A percentile compares a stretch with the other conserved stretches of the same genome.
These are phyloP conservation scores for Pteropus rufus DNA, from an alignment of 2,797 vertebrate genomes.

Conservation along the genomic window DNA sequence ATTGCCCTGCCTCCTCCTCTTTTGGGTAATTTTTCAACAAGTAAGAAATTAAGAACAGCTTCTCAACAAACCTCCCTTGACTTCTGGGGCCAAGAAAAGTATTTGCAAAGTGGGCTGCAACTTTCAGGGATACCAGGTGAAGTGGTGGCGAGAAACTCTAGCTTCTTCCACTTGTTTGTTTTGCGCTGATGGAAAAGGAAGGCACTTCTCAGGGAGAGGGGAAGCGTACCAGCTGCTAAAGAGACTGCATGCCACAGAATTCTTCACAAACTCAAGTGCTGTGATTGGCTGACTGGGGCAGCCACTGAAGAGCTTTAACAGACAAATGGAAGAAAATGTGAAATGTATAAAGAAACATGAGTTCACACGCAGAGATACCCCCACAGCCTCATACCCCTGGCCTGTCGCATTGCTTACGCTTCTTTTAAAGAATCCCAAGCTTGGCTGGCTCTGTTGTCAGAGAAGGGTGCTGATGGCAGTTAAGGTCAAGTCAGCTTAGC, in stretches of 20 bases:
- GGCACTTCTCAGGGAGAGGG: neutral
- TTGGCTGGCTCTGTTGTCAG: neutral
- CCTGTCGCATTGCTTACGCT: fast-evolving
- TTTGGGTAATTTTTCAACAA: conserved; percentile 36
- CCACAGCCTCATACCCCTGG: neutral
- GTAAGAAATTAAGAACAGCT: conserved; percentile 22
- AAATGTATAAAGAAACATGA: neutral
- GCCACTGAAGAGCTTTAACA: neutral
- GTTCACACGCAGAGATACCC: neutral
- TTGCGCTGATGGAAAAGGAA: neutral
- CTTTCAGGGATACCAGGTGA: conserved; percentile 2
- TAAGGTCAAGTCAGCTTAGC: neutral
- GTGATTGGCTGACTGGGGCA: neutral
- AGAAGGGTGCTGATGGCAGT: neutral
- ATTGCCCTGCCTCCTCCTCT: neutral
- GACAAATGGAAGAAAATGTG: neutral
- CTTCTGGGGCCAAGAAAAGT: conserved; percentile 8
- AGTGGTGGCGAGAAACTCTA: neutral
- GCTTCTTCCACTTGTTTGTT: neutral
- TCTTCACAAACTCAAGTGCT: neutral
- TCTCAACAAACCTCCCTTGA: conserved; percentile 15
- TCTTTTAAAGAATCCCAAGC: neutral
- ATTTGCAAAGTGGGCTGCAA: neutral
- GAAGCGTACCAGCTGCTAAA: neutral
- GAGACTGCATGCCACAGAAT: neutral